Conservation (phyloP, 2,888 invertebrate genomes). For the Neoaliturus tenellus region DNA sequence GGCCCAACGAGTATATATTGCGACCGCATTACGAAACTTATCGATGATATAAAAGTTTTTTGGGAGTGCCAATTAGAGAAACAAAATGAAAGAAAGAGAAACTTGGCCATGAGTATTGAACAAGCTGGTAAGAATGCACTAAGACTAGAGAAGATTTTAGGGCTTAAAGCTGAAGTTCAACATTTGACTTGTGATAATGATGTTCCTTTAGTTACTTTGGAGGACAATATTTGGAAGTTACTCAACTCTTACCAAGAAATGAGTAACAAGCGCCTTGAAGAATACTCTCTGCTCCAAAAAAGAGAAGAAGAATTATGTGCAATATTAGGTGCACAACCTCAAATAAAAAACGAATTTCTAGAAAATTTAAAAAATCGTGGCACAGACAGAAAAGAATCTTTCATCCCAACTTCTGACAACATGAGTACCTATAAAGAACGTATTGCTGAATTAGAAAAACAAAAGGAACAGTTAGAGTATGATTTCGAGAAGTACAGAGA, state of each 20-base stretch:
- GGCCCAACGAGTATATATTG: not conserved
- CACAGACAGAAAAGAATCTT: not conserved
- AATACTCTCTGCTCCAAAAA: not conserved
- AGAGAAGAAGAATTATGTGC: not conserved
- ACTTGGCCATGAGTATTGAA: not conserved
- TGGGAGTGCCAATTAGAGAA: not conserved
- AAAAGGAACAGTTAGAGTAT: not conserved
- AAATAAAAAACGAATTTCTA: not conserved
- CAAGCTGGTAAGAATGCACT: not conserved
- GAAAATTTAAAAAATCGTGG: not conserved
- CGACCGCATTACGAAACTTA: not conserved
- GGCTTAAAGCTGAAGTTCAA: not conserved
- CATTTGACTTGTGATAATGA: not conserved
- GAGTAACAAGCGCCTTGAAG: not conserved
- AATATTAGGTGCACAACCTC: not conserved
- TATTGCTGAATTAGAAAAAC: not conserved
- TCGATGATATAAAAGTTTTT: not conserved
- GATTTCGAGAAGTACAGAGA: not conserved
- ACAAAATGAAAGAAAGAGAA: not conserved
- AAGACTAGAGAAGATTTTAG: constrained; percentile 5
- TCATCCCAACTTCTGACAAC: not conserved
- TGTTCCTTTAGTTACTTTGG: not conserved
- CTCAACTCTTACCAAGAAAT: not conserved
- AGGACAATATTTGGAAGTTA: not conserved
- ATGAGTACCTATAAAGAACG: not conserved